Base-by-base conservation (phyloP, 2,797 vertebrate genomes). In the Pseudochirops corinnae region DNA sequence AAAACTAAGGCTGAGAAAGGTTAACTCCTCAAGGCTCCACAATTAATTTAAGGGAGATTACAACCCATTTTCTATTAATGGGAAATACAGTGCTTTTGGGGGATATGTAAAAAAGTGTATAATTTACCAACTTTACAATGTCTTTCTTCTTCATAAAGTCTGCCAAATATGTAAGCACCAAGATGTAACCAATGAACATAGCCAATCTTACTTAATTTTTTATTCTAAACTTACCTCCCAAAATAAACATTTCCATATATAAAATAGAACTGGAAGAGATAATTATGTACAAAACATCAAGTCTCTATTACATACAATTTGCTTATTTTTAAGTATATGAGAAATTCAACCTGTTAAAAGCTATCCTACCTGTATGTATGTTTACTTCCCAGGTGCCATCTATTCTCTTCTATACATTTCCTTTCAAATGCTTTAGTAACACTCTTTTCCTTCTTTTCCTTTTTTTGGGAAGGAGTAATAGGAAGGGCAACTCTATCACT, bases 61-160 rank as follows among this genome's bases (percentile, higher is more conserved):
- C 1, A 82, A 82, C 18, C 18, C 5, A 46, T 82, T 82, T 39
- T 82, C 67, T 16, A 46, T 21, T 82, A 82, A 7, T 82, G 67
- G 18, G 7, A 82, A 82, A 21, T 46, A 82, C 7, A 82, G n/a
- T 46, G n/a, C 67, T 82, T 82, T 74, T 82, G 0, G 16, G 39
- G 67, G n/a, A 46, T 46, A 82, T 3, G 39, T 16, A 74, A 74
- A 2, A 39, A 28, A 93, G 82, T 92, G 91, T 94, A 56, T 87
- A 53, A 55, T 55, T 58, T 4, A 28, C 39, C 14, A 52, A 7
- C 5, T 56, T 46, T 26, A 2, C 5, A 5, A 31, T 21, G 50
- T 95, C 39, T 92, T 53, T 94, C 90, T 93, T 90, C n/a, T 18
- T 90, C 13, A 50, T 91, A 50, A 96, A 74, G 50, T 91, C 90